Evolutionary conservation across 2,113 vertebrate genomes (phyloP), one percentile per base, ranked within the genome.

Genomic region (zebrafish (Danio rerio)): DNA sequence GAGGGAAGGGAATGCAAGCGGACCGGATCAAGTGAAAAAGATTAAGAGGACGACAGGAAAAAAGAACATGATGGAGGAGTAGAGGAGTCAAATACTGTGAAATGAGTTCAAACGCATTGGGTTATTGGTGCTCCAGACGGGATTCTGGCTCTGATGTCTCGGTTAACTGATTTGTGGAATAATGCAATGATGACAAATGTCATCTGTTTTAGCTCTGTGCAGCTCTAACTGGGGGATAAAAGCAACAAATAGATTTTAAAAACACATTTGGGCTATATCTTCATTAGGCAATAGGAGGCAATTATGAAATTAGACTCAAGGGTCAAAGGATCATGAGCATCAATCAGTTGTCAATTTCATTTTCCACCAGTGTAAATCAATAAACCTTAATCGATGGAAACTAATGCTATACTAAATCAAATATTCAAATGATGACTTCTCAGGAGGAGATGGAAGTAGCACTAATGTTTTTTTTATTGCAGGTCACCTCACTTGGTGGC

Each of bases 1-100:
- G 86, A 31, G 76, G 80, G 83, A 80, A 84, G 83, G 86, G 79
- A 85, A 83, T 88, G 81, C 83, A 53, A 88, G 75, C 59, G 58
- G 83, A 83, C 58, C 83, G 66, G 72, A 86, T 83, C 78, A 81
- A 86, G 85, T 81, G 78, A 83, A 83, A 83, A 78, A 77, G 42
- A 43, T 45, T 61, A 65, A 58, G 59, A 74, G 74, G 10, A 52
- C 72, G 55, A 72, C 21, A 80, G 59, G 15, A 13, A 61, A 62
- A 18, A 72, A 79, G 80, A 85, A 40, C 49, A 74, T 78, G 58
- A 63, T 13, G 42, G 53, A 83, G 49, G 66, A n/a, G n/a, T n/a
- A 11, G 42, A 42, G 55, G 47, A 70, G 70, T 31, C 31, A 31
- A 31, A 31, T 31, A 31, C 58, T 45, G 79, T 43, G 53, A 75